These are phyloP conservation scores for Botrylloides violaceus DNA, from an alignment of 23 tunicate genomes.

Conservation along the genomic window DNA sequence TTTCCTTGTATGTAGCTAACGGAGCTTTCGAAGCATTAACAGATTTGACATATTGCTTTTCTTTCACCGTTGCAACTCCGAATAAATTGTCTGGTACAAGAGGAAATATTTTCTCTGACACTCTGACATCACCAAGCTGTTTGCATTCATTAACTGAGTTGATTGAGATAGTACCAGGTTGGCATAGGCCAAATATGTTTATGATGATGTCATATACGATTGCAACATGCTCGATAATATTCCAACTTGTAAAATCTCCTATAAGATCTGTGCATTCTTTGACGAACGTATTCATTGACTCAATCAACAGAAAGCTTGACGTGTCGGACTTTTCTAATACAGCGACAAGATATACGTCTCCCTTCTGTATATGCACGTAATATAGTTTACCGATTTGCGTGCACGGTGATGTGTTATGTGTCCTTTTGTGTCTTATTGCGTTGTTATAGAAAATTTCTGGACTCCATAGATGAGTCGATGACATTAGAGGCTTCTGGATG, in stretches of 20 bases:
- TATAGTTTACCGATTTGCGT: conserved; percentile 1
- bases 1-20: conserved; percentile 8
- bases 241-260: conserved; percentile 9
- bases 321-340: not conserved
- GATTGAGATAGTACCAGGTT: conserved; percentile 6
- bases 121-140: not conserved
- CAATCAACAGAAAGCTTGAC: not conserved
- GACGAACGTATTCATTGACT: not conserved
- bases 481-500: not conserved
- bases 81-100: conserved; percentile 14
- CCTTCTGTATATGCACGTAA: not conserved
- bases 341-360: conserved; percentile 4
- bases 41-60: conserved; percentile 6
- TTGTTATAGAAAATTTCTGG: conserved; percentile 3
- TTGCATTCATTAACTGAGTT: conserved; percentile 15
- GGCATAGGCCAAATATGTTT: conserved; percentile 11
- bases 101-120: not conserved
- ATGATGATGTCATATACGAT: conserved; percentile 12
- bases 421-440: not conserved
- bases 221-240: conserved; percentile 1
- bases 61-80: conserved; percentile 8
- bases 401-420: not conserved
- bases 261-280: conserved; percentile 5
- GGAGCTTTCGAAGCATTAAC: conserved; percentile 21
- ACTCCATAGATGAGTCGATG: not conserved